phyloP scores from a whole-genome alignment of 2,113 vertebrate species.

The Scytalopus superciliaris region DNA sequence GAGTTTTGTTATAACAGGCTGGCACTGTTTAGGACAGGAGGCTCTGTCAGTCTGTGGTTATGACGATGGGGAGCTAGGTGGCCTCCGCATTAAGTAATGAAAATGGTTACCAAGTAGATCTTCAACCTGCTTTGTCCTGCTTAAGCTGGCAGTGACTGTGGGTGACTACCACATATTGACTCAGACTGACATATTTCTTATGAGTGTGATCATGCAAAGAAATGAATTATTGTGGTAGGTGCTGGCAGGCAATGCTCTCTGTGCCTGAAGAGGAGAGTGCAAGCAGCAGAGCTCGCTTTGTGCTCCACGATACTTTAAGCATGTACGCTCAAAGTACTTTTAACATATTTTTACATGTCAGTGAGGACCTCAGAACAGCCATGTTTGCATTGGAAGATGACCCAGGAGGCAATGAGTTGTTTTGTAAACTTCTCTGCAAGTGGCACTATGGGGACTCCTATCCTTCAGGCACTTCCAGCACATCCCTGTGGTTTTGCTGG shows the following conservation, averaged over 20 bases:
- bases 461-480: not conserved
- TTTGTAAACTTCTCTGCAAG: conserved; percentile 27
- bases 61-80: not conserved
- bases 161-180: not conserved
- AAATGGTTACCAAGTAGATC: not conserved
- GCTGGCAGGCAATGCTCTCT: not conserved
- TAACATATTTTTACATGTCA: not conserved
- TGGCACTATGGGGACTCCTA: conserved; percentile 8
- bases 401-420: conserved; percentile 9
- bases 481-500: conserved; percentile 9
- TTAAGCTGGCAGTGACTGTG: not conserved
- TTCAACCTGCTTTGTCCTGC: not conserved
- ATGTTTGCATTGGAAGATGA: not conserved
- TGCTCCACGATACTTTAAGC: not conserved
- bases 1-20: not conserved
- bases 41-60: not conserved
- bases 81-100: not conserved
- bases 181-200: not conserved
- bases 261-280: not conserved
- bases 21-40: not conserved
- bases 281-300: not conserved
- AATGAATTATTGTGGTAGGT: not conserved
- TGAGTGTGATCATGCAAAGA: not conserved
- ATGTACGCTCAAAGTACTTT: not conserved
- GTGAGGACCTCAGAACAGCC: not conserved